A percentile compares a stretch with the other conserved stretches of the same genome.
These are phyloP conservation scores for Propsilocerus akamusi DNA, from an alignment of 1,140 invertebrate genomes.

Conservation along the genomic window DNA sequence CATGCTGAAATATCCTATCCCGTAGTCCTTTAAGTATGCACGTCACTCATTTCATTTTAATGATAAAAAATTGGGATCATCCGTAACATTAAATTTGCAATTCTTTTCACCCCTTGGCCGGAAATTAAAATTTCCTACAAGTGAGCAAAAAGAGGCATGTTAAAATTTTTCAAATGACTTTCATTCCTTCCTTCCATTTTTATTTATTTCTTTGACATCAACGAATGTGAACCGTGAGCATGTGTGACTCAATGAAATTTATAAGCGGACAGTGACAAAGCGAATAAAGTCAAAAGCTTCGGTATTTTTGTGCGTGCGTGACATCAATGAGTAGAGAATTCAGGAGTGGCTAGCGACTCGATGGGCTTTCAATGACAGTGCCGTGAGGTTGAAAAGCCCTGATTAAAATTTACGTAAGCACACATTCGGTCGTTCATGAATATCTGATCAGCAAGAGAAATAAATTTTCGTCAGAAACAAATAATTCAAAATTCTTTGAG, in stretches of 20 bases:
- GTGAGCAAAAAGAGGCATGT: no score
- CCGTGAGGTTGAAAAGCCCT: no score
- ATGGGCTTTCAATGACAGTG: no score
- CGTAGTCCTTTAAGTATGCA: background rate
- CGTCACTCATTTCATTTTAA: background rate
- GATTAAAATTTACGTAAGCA: background rate
- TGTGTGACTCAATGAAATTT: background rate
- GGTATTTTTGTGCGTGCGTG: background rate
- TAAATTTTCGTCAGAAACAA: background rate
- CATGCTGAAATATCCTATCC: background rate
- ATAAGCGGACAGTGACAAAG: background rate
- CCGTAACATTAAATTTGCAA: background rate
- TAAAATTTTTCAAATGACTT: background rate
- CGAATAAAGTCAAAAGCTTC: background rate
- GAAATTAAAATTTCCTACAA: conserved; percentile 3
- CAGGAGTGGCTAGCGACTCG: background rate
- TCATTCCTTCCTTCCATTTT: background rate
- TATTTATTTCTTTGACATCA: background rate
- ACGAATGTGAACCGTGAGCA: background rate
- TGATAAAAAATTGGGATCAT: background rate
- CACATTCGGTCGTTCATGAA: background rate
- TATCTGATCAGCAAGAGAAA: background rate
- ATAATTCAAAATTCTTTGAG: no score
- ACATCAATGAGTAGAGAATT: background rate
- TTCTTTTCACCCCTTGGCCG: background rate